Base-by-base conservation (phyloP, 92 coral and sea anemone species). In the Bergia puertoricense region DNA sequence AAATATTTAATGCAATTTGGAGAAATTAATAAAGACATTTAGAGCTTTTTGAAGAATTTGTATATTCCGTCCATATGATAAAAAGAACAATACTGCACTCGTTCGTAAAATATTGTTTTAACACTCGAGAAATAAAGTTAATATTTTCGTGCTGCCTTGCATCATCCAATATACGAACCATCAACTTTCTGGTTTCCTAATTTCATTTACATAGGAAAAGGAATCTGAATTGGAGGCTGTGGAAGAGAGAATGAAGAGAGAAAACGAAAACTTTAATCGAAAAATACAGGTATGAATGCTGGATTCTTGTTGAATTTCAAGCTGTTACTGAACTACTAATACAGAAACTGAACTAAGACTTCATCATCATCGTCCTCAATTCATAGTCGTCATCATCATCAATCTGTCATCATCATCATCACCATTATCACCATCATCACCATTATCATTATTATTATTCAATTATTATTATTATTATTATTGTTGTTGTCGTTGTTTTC, bases 241-340 rank as follows among this genome's bases (percentile, higher is more conserved):
- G 44, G 96, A 96, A 57, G 95, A 96, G 75, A 96, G 89, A 81
- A 44, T 91, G 30, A 91, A 87, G 45, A 86, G 99, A 86, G 99
- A 96, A 75, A 42, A 77, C 44, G 96, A 93, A 75, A 91, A 80
- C 37, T 85, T 93, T 8, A 80, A 89, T 38, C 91, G 94, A 85
- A 89, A 89, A 80, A 30, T 93, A 2, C 93, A 95, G 96, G 99
- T 94, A 54, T 38, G 83, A 76, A 36, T 85, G 71, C 5, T 39
- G 59, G 54, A 48, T 6, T 4, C 57, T 9, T 65, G 16, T 80
- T 41, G 5, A 23, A 0, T 14, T n/a, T 3, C 51, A 1, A n/a
- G 8, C 30, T 62, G 69, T 22, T 18, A 18, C 69, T 62, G 3
- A 62, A 62, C 69, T 62, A 62, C 30, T 22, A 4, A 62, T 62